These are phyloP conservation scores for Ancistrus triradiatus DNA, from an alignment of 2,113 vertebrate species.

Conservation along the genomic window DNA sequence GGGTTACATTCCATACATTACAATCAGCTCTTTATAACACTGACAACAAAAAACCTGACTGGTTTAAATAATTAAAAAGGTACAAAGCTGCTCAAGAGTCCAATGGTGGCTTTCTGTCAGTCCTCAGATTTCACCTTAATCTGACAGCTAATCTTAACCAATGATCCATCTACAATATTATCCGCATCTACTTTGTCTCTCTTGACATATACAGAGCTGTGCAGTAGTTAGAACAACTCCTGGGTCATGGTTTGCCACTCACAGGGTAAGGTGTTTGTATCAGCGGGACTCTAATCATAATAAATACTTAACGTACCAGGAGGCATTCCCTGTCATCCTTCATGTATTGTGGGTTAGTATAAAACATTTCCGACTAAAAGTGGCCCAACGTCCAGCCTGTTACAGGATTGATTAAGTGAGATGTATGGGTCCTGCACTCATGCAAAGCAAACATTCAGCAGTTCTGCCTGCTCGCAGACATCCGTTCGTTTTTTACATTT, in stretches of 20 bases:
- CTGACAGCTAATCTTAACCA: no score
- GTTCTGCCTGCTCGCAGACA: constrained; percentile 15
- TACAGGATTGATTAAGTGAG: constrained; percentile 39
- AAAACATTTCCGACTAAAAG: constrained; percentile 24
- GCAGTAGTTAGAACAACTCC: not conserved
- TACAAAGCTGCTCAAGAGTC: no score
- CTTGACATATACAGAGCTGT: not conserved
- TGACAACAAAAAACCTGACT: no score
- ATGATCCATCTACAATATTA: no score
- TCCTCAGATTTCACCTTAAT: no score
- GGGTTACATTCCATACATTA: no score
- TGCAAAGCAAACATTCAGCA: constrained; percentile 40
- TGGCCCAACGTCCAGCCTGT: constrained; percentile 7
- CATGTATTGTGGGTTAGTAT: constrained; percentile 32
- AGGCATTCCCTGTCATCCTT: constrained; percentile 34
- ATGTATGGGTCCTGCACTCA: constrained; percentile 4
- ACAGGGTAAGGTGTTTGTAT: constrained; percentile 35
- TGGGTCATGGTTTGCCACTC: constrained; percentile 1
- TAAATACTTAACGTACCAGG: constrained; percentile 33
- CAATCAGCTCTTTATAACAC: no score
- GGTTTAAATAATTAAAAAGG: no score
- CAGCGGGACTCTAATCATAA: constrained; percentile 38
- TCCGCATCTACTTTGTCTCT: not conserved
- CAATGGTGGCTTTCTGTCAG: no score
- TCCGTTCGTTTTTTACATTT: constrained; percentile 27